Base-by-base conservation (phyloP, 92 coral and sea anemone species). In the Parazoanthus swiftii region DNA sequence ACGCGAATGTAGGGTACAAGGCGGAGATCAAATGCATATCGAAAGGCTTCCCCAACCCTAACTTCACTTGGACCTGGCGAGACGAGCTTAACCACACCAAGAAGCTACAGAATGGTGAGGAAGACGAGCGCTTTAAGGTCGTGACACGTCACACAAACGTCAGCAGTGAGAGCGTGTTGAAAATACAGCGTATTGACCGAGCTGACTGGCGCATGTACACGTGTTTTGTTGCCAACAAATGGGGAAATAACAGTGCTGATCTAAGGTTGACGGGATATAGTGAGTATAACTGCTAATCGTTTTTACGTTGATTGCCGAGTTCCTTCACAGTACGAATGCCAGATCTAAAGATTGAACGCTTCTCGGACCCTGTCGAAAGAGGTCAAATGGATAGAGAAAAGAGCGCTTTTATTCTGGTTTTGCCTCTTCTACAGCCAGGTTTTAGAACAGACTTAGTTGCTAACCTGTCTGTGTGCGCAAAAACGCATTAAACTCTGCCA, bases 21-120 rank as follows among this genome's bases (percentile, higher is more conserved):
- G 99, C 97, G 18, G 63, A 73, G 76, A 81, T 97, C 54, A 82
- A 90, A 7, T 97, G 99, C 42, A 85, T 74, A 35, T 90, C 99
- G 21, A 89, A 91, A 70, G 99, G 99, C 26, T 73, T 87, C 90
- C 99, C 99, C 74, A 70, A 38, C 37, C 98, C 99, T 25, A 58
- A 65, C 21, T 91, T 97, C 86, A 81, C 88, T 0, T 97, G 99
- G 99, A 81, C 90, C 29, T 97, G 98, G 98, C 86, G 43, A 20
- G 90, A 88, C 56, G 65, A 44, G 23, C 82, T 51, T 10, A 89
- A 93, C 89, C 82, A 76, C 75, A 90, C 89, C 25, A 75, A 85
- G 74, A 85, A 74, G 26, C 33, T 95, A 86, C 91, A 85, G n/a
- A 91, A 91, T 18, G 96, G 88, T 71, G 94, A 92, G 66, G 94